Evolutionary conservation across 2,113 vertebrate species (phyloP).

Genomic region (Thryonomys swinderianus): DNA sequence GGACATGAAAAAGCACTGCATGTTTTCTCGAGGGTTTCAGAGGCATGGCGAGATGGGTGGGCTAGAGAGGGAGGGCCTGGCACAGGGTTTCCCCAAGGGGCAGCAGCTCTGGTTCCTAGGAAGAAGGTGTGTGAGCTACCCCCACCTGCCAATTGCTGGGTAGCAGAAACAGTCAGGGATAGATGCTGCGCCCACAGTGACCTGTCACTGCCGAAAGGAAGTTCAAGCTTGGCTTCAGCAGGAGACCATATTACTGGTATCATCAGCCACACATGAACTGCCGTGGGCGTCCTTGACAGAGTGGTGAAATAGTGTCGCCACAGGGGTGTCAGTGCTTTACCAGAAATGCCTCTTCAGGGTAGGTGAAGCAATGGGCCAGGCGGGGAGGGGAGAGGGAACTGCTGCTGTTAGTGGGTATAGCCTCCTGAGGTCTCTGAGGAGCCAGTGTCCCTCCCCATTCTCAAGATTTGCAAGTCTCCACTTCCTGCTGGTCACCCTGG

Average conservation of each 20-base stretch:
- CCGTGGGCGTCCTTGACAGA: neutral
- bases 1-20: neutral
- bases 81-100: fast-evolving
- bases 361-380: slow-evolving; percentile 23
- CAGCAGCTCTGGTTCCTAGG: neutral
- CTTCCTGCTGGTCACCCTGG: slow-evolving; percentile 72
- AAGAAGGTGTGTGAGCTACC: neutral
- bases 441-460: neutral
- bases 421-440: neutral
- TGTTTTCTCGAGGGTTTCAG: fast-evolving
- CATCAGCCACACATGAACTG: neutral
- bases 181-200: neutral
- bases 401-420: neutral
- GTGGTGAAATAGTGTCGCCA: slow-evolving; percentile 46
- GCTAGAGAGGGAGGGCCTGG: fast-evolving
- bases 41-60: neutral
- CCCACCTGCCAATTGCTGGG: neutral
- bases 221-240: neutral
- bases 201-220: neutral
- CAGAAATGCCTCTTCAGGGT: neutral
- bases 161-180: neutral
- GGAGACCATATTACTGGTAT: neutral
- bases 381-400: neutral
- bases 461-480: slow-evolving; percentile 59
- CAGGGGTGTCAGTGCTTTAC: neutral